These are phyloP conservation scores for Aurelia sp. DNA, from an alignment of 30 jellyfish, hydroid and myxozoan genomes.

Conservation along the genomic window DNA sequence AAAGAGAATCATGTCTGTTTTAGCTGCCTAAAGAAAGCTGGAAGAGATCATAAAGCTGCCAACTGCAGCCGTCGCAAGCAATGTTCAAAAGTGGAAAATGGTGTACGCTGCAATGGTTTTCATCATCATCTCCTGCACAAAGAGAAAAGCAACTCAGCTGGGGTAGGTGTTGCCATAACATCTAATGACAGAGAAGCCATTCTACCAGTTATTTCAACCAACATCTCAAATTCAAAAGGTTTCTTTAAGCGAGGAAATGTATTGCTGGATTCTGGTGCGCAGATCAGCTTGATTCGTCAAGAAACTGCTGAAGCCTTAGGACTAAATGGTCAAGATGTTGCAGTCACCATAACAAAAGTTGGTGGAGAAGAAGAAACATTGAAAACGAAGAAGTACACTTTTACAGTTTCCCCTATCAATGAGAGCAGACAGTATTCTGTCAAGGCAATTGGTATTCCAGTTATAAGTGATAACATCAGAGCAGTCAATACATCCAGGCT, in stretches of 20 bases:
- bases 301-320: conserved; percentile 62
- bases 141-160: conserved; percentile 6
- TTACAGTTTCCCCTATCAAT: not conserved
- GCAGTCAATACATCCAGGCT: conserved; percentile 38
- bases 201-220: conserved; percentile 58
- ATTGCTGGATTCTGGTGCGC: conserved; percentile 73
- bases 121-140: conserved; percentile 63
- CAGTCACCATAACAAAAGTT: conserved; percentile 54
- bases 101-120: conserved; percentile 50
- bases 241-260: conserved; percentile 35
- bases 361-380: conserved; percentile 76
- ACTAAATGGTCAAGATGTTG: conserved; percentile 56
- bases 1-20: conserved; percentile 70
- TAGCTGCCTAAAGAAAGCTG: conserved; percentile 54
- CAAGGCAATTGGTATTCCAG: conserved; percentile 69
- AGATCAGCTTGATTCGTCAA: conserved; percentile 62
- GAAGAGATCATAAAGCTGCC: conserved; percentile 42
- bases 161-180: conserved; percentile 65
- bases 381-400: conserved; percentile 44
- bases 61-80: conserved; percentile 47
- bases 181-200: conserved; percentile 42
- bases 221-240: conserved; percentile 35
- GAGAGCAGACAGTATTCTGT: not conserved
- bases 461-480: conserved; percentile 43
- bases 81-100: conserved; percentile 12